Evolutionary conservation across 2,888 invertebrate genomes (phyloP).

Genomic region (Amphipoea lucens): DNA sequence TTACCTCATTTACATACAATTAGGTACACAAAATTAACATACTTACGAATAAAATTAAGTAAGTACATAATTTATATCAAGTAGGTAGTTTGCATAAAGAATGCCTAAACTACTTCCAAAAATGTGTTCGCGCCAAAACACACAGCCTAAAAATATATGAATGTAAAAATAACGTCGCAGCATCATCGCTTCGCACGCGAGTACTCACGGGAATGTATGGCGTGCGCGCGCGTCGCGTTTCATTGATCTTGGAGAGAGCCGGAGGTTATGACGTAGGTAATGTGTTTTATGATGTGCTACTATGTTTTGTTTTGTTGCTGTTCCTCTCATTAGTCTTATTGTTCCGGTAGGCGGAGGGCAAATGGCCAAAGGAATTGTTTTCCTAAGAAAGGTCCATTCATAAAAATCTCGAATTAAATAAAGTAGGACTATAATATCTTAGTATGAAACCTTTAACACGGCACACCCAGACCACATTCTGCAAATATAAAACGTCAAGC

Average conservation of each 20-base stretch:
- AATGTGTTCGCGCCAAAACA: constrained; percentile 49
- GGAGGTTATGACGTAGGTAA: constrained; percentile 23
- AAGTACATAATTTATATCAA: not conserved
- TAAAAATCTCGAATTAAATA: constrained; percentile 1
- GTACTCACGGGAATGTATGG: constrained; percentile 51
- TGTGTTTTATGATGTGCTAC: constrained; percentile 22
- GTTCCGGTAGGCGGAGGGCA: constrained; percentile 38
- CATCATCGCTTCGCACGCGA: constrained; percentile 34
- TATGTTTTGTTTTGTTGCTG: constrained; percentile 30
- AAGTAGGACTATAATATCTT: not conserved
- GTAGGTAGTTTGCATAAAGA: constrained; percentile 8
- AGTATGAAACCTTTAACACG: not conserved
- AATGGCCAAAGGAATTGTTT: constrained; percentile 15
- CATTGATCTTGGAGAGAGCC: constrained; percentile 50
- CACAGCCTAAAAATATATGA: constrained; percentile 55
- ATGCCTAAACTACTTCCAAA: constrained; percentile 17
- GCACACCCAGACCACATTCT: not conserved
- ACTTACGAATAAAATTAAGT: not conserved
- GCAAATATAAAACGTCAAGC: not conserved
- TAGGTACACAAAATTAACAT: not conserved
- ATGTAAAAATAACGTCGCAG: constrained; percentile 57
- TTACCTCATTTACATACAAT: not conserved
- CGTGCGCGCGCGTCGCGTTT: constrained; percentile 55
- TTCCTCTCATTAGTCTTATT: constrained; percentile 22
- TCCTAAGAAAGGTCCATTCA: constrained; percentile 17